These are phyloP conservation scores for Condylostylus longicornis DNA, from an alignment of 1,140 invertebrate species.

Conservation along the genomic window DNA sequence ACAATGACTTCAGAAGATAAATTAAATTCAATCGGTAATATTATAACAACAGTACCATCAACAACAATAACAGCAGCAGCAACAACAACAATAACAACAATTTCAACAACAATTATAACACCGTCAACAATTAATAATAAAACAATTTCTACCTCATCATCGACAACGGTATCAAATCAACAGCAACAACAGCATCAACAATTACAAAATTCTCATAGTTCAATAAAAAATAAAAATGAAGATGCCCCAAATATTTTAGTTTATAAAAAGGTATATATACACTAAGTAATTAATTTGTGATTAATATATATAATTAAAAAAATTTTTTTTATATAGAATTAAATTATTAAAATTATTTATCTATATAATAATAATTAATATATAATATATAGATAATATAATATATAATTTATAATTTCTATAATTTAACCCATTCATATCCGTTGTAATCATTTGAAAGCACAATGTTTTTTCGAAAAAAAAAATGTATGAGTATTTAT, in stretches of 20 bases:
- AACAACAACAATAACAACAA: not conserved
- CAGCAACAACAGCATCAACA: conserved; percentile 5
- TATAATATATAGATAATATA: not conserved
- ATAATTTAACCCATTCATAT: too few relatives aligned
- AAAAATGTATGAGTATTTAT: too few relatives aligned
- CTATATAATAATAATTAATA: not conserved
- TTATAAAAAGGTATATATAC: conserved; percentile 27
- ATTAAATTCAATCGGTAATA: conserved; percentile 22
- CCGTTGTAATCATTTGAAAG: too few relatives aligned
- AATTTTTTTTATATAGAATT: not conserved
- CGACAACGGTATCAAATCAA: conserved; percentile 1
- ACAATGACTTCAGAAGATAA: conserved; percentile 32
- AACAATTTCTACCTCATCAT: conserved; percentile 2
- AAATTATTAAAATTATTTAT: too few relatives aligned
- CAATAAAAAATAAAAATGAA: conserved; percentile 19
- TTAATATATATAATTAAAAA: not conserved
- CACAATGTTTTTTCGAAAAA: too few relatives aligned
- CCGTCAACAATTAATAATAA: not conserved
- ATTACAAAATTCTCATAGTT: conserved; percentile 6
- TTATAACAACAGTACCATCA: conserved; percentile 1
- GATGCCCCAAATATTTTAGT: conserved; percentile 32
- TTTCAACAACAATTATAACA: not conserved
- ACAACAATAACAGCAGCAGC: conserved; percentile 1
- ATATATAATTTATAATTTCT: not conserved
- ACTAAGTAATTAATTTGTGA: too few relatives aligned